These are phyloP conservation scores for Campylomormyrus numenius DNA, from an alignment of 2,113 vertebrate species.

Conservation along the genomic window DNA sequence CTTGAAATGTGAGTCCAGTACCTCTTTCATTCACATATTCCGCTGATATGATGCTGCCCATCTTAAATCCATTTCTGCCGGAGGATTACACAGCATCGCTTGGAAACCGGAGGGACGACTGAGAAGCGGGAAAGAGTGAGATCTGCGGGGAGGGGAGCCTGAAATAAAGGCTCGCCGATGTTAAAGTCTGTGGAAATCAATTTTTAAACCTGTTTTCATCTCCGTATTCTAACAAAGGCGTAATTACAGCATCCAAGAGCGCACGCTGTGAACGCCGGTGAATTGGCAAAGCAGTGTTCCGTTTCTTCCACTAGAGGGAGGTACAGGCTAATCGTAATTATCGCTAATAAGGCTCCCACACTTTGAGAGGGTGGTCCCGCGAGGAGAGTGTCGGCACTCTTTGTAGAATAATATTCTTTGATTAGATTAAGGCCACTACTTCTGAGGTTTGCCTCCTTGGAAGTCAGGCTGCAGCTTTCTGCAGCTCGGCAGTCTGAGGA, in stretches of 20 bases:
- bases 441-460: slow-evolving; percentile 47
- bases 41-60: background rate
- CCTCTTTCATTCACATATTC: background rate
- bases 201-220: slow-evolving; percentile 15
- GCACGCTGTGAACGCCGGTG: background rate
- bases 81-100: slow-evolving; percentile 15
- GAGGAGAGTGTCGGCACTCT: slow-evolving; percentile 55
- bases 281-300: background rate
- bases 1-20: background rate
- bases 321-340: slow-evolving; percentile 53
- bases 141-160: background rate
- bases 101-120: background rate
- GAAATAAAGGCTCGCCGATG: background rate
- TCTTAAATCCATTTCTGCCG: slow-evolving; percentile 16
- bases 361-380: slow-evolving; percentile 59
- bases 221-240: background rate
- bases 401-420: slow-evolving; percentile 64
- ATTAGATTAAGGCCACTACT: slow-evolving; percentile 87
- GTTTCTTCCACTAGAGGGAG: slow-evolving; percentile 80
- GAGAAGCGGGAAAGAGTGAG: background rate
- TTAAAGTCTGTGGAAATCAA: slow-evolving; percentile 8
- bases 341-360: background rate
- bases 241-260: background rate
- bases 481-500: background rate
- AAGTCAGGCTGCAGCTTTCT: background rate